Evolutionary conservation across 2,113 vertebrate species (phyloP).

Genomic region (Chrysemys picta): DNA sequence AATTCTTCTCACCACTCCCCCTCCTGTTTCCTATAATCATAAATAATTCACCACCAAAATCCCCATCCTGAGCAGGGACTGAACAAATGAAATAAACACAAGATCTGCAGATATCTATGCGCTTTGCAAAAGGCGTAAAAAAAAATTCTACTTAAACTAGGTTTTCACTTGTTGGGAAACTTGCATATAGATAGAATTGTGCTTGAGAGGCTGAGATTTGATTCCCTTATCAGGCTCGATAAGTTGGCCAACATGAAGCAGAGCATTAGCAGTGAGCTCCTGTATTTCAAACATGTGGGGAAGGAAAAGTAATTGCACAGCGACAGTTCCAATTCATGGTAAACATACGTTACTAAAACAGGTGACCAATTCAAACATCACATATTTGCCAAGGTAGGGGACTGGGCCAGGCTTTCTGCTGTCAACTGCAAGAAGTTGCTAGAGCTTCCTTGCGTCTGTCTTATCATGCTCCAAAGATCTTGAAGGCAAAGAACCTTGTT

Average conservation of each 20-base stretch:
- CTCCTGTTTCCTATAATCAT: conserved; percentile 62
- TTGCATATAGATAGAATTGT: not conserved
- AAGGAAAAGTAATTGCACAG: conserved; percentile 24
- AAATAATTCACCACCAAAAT: conserved; percentile 76
- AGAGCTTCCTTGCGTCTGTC: conserved; percentile 1
- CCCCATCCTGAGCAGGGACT: conserved; percentile 44
- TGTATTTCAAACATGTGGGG: conserved; percentile 20
- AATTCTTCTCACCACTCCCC: conserved; percentile 36
- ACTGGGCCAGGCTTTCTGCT: conserved; percentile 6
- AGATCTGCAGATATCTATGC: not conserved
- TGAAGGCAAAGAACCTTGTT: conserved; percentile 10
- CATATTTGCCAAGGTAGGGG: not conserved
- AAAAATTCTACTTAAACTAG: not conserved
- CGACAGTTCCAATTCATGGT: not conserved
- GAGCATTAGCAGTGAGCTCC: not conserved
- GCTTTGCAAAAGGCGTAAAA: conserved; percentile 15
- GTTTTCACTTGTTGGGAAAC: not conserved
- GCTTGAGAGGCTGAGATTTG: conserved; percentile 27
- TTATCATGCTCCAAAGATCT: conserved; percentile 37
- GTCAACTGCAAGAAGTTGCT: not conserved
- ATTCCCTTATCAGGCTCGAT: conserved; percentile 56
- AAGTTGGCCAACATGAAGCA: conserved; percentile 18
- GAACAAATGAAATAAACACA: conserved; percentile 54
- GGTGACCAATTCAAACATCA: conserved; percentile 34
- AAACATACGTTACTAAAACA: conserved; percentile 45